These are phyloP conservation scores for Aphelenchoides bicaudatus DNA, from an alignment of 2,888 invertebrate genomes.

Conservation along the genomic window DNA sequence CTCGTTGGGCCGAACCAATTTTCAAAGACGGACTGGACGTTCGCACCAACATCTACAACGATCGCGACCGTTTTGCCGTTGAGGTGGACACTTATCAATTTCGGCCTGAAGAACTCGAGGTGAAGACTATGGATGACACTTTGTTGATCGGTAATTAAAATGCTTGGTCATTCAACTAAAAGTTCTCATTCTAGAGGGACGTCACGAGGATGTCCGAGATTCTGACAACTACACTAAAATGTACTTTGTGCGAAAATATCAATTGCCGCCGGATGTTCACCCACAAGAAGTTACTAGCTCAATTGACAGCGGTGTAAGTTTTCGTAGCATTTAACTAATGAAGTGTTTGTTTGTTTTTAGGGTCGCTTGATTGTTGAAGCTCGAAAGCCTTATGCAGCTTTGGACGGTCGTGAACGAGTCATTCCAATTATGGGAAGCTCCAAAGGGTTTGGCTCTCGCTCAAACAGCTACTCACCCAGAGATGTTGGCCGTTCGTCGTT, in stretches of 20 bases:
- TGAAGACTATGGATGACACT: constrained; percentile 58
- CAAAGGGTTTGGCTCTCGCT: constrained; percentile 32
- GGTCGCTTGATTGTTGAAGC: constrained; percentile 57
- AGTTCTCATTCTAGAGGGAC: too few species aligned
- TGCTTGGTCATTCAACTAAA: too few species aligned
- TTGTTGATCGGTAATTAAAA: too few species aligned
- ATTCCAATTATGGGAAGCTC: constrained; percentile 55
- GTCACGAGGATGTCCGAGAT: constrained; percentile 57
- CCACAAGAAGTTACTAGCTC: constrained; percentile 44
- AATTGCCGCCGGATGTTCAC: constrained; percentile 57
- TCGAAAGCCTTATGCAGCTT: constrained; percentile 43
- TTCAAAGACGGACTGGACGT: constrained; percentile 57
- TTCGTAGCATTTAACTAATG: constrained; percentile 1
- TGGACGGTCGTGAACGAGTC: constrained; percentile 48
- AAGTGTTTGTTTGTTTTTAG: constrained; percentile 25
- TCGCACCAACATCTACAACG: constrained; percentile 49
- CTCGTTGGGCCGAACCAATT: constrained; percentile 58
- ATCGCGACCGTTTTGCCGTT: constrained; percentile 51
- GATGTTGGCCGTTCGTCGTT: constrained; percentile 35
- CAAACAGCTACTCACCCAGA: constrained; percentile 40
- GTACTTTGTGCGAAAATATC: constrained; percentile 59
- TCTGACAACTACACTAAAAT: constrained; percentile 55
- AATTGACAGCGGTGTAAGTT: constrained; percentile 41
- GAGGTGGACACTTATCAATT: constrained; percentile 59
- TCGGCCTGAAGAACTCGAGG: constrained; percentile 58